These are phyloP conservation scores for Ochlodes sylvanus DNA, from an alignment of 2,888 invertebrate genomes.

Conservation along the genomic window DNA sequence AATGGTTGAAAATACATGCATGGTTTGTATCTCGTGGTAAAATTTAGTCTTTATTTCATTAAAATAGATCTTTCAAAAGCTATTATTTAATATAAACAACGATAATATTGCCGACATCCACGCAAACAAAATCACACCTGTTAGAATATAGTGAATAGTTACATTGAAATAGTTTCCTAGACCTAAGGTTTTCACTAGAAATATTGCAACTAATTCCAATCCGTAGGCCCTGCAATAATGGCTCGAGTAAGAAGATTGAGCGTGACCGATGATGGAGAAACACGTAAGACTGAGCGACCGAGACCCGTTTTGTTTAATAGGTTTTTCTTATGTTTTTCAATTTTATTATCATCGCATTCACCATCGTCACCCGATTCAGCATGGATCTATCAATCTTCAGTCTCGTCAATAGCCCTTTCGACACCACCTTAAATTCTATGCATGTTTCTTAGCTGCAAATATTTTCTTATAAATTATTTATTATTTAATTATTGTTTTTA, in stretches of 20 bases:
- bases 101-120: too few species aligned
- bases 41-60: too few species aligned
- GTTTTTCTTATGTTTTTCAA: constrained; percentile 43
- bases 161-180: constrained; percentile 2
- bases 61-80: too few species aligned
- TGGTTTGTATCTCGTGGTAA: too few species aligned
- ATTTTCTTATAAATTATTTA: constrained; percentile 24
- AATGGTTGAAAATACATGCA: too few species aligned
- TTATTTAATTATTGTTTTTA: constrained; percentile 10
- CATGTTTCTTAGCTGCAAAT: constrained; percentile 32
- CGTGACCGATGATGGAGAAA: constrained; percentile 90
- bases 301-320: constrained; percentile 47
- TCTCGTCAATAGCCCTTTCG: constrained; percentile 31
- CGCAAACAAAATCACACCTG: too few species aligned
- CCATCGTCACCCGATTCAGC: constrained; percentile 39
- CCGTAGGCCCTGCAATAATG: constrained; percentile 81
- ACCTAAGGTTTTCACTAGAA: constrained; percentile 19
- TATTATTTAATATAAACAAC: too few species aligned
- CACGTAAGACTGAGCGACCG: constrained; percentile 85
- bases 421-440: constrained; percentile 35
- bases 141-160: not conserved
- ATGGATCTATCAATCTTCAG: constrained; percentile 38
- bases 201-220: constrained; percentile 49
- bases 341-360: constrained; percentile 36
- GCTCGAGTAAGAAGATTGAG: constrained; percentile 86